phyloP scores from a whole-genome alignment of 2,113 vertebrate genomes.

The Notiomystis cincta region DNA sequence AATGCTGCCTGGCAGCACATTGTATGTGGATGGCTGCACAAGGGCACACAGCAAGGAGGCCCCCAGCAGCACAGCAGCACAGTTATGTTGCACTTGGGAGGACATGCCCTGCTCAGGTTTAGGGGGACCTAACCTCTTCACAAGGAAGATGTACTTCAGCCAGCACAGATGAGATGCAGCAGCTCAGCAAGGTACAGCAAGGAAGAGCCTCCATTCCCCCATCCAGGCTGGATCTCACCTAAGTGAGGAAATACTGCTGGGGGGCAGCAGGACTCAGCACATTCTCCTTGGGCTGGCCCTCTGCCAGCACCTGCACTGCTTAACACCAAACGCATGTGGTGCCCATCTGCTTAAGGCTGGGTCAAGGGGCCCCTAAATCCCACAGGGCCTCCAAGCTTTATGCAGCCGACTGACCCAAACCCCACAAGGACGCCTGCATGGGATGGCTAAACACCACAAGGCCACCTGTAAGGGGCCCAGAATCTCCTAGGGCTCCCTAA shows the following conservation, averaged over 20 bases:
- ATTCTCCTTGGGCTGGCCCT: neutral
- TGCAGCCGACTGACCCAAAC: neutral
- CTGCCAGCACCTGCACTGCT: neutral
- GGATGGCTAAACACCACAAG: neutral
- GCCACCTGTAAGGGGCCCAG: too few species aligned
- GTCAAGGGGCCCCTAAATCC: neutral
- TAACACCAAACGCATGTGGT: accelerated
- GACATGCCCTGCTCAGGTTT: neutral
- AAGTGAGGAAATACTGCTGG: neutral
- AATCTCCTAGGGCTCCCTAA: neutral
- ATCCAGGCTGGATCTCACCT: neutral
- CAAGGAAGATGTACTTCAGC: accelerated
- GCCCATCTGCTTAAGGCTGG: too few species aligned
- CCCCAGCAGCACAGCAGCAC: neutral
- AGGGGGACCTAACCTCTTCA: neutral
- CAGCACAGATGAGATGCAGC: neutral
- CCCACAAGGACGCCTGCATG: too few species aligned
- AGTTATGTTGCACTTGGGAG: neutral
- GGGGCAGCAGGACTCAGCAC: neutral
- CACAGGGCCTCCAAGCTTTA: neutral
- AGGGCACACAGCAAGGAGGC: neutral
- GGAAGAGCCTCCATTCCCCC: neutral
- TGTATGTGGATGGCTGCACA: neutral
- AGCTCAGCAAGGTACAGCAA: neutral
- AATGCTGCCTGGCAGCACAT: neutral